Evolutionary conservation across 2,888 invertebrate species (phyloP).

Genomic region (Enchytraeus crypticus): DNA sequence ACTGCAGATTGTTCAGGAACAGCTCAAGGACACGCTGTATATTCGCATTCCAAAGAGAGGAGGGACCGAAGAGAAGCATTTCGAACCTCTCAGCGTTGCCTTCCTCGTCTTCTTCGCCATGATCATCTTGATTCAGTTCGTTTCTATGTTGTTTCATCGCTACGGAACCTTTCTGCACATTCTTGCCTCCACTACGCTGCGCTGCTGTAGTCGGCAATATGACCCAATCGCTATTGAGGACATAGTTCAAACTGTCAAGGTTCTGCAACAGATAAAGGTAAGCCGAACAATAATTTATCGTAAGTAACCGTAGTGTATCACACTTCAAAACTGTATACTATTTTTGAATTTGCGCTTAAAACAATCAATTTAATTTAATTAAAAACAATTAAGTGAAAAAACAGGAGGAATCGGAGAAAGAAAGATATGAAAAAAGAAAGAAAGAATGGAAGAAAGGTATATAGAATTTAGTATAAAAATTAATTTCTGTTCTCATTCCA

Average conservation of each 20-base stretch:
- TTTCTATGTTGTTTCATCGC: conserved; percentile 66
- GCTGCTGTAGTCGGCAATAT: conserved; percentile 32
- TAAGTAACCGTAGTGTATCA: too few species aligned
- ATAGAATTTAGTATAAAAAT: too few species aligned
- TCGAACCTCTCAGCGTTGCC: conserved; percentile 64
- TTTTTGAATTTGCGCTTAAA: too few species aligned
- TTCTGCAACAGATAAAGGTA: conserved; percentile 28
- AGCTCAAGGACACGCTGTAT: conserved; percentile 35
- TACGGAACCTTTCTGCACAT: conserved; percentile 95
- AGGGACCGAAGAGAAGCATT: conserved; percentile 29
- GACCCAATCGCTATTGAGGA: conserved; percentile 31
- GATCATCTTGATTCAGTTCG: conserved; percentile 78
- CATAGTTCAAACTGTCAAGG: conserved; percentile 31
- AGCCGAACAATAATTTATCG: too few species aligned
- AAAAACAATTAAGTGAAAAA: too few species aligned
- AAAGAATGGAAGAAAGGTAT: too few species aligned
- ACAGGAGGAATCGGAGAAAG: too few species aligned
- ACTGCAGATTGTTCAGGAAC: conserved; percentile 60
- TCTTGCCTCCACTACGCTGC: conserved; percentile 68
- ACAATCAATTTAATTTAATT: too few species aligned
- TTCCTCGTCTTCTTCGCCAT: conserved; percentile 96
- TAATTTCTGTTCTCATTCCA: too few species aligned
- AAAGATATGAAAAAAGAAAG: too few species aligned
- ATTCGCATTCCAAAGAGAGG: conserved; percentile 34
- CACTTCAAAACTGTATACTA: too few species aligned